These are phyloP conservation scores for Macrotis lagotis DNA, from an alignment of 2,113 vertebrate species.

Conservation along the genomic window DNA sequence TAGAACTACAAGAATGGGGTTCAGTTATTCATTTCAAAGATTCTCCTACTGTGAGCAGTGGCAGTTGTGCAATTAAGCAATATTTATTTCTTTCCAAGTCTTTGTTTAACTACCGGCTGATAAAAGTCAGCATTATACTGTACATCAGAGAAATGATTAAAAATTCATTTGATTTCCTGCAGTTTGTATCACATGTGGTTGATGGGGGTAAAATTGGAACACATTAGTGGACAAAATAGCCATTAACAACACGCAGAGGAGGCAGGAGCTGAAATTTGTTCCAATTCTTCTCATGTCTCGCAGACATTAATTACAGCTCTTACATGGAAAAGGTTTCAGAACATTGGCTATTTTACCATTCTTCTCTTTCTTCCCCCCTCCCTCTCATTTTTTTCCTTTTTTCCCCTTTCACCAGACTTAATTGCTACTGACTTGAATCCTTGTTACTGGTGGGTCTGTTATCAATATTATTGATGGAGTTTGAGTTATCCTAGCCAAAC, in stretches of 20 bases:
- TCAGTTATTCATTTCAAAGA: slow-evolving; percentile 63
- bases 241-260: slow-evolving; percentile 78
- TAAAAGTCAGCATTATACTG: slow-evolving; percentile 80
- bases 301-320: slow-evolving; percentile 72
- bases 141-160: slow-evolving; percentile 77
- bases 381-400: neutral
- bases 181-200: slow-evolving; percentile 74
- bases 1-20: slow-evolving; percentile 46
- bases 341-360: slow-evolving; percentile 26
- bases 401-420: neutral
- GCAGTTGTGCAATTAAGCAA: slow-evolving; percentile 76
- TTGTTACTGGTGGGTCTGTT: slow-evolving; percentile 48
- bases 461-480: slow-evolving; percentile 64
- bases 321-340: slow-evolving; percentile 59
- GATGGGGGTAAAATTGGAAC: slow-evolving; percentile 79
- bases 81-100: slow-evolving; percentile 77
- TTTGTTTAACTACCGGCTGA: slow-evolving; percentile 81
- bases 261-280: slow-evolving; percentile 72
- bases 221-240: slow-evolving; percentile 74
- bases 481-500: neutral
- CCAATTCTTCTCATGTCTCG: slow-evolving; percentile 68
- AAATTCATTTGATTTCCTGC: slow-evolving; percentile 80
- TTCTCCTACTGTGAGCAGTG: slow-evolving; percentile 66
- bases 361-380: slow-evolving; percentile 9
- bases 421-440: neutral